Evolutionary conservation across 35 echinoderm and acorn worm genomes (phyloP).

Genomic region (Eucidaris tribuloides): DNA sequence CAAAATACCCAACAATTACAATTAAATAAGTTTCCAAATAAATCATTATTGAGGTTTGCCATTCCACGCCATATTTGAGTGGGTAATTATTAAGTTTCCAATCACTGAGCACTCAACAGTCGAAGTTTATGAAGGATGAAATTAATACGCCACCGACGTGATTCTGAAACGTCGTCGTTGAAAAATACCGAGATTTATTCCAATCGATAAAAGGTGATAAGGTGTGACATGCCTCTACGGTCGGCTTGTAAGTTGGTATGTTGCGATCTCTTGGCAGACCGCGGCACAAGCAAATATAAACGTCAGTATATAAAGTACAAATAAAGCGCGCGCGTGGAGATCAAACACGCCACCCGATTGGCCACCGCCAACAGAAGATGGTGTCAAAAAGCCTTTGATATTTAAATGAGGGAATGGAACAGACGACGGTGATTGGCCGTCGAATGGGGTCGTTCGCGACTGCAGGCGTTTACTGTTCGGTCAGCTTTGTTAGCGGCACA

Average conservation of each 20-base stretch:
- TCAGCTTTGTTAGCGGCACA: slow-evolving; percentile 5
- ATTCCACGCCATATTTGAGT: no score
- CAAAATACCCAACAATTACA: no score
- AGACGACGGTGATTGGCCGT: not conserved
- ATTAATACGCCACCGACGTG: not conserved
- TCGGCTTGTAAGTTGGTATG: slow-evolving; percentile 1
- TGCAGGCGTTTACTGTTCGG: slow-evolving; percentile 26
- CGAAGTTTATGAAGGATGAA: not conserved
- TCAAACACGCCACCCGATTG: not conserved
- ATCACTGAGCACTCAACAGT: no score
- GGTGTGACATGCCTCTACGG: not conserved
- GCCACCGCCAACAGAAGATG: not conserved
- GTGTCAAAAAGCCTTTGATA: not conserved
- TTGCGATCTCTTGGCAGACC: no score
- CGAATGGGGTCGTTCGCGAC: not conserved
- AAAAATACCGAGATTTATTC: not conserved
- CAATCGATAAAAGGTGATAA: not conserved
- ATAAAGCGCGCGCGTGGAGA: slow-evolving; percentile 1
- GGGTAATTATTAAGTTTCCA: no score
- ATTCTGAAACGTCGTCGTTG: not conserved
- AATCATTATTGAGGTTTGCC: not conserved
- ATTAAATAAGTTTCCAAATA: not conserved
- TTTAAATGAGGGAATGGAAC: slow-evolving; percentile 3
- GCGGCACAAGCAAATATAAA: not conserved
- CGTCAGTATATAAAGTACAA: not conserved